Evolutionary conservation across 2,888 invertebrate species (phyloP), one percentile per base, ranked within the genome.

Genomic region (Hemithea aestivaria): DNA sequence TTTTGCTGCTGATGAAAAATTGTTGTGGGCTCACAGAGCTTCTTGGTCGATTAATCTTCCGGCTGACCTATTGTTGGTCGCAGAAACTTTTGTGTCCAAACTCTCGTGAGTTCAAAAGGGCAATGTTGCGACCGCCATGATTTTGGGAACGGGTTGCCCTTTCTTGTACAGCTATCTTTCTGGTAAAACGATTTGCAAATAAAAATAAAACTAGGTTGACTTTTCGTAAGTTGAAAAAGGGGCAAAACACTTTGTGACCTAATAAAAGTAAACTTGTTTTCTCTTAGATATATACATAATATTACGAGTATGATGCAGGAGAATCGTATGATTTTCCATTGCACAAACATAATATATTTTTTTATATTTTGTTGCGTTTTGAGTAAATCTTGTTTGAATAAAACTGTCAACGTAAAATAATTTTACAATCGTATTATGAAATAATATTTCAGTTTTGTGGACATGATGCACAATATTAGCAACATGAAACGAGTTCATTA

Each of bases 1-100:
- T 78, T 83, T 82, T 80, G 82, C 82, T 82, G 82, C 78, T 83
- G 74, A 85, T 84, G 83, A 85, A 84, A 84, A 85, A 84, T 85
- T 78, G 74, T 68, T 72, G 58, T 53, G 57, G 63, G 74, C 77
- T 75, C 72, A 73, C 66, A 63, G 65, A 75, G 76, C 70, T 80
- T 67, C 78, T 76, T 66, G 58, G 69, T 75, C 81, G 79, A 87
- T 87, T 85, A 87, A 87, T 87, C 85, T 84, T 82, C 69, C 69
- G 67, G 66, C 66, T 64, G 66, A 75, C 73, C 80, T 72, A 83
- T 85, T 85, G 85, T 85, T 75, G 69, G 71, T 72, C 74, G 49
- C 63, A 70, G 63, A 63, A 73, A 82, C 77, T 81, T 84, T 84
- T 84, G 80, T 81, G 71, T 67, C 69, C 70, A 67, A 69, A 67